These are phyloP conservation scores for Littorina saxatilis DNA, from an alignment of 1,140 invertebrate species.

Conservation along the genomic window DNA sequence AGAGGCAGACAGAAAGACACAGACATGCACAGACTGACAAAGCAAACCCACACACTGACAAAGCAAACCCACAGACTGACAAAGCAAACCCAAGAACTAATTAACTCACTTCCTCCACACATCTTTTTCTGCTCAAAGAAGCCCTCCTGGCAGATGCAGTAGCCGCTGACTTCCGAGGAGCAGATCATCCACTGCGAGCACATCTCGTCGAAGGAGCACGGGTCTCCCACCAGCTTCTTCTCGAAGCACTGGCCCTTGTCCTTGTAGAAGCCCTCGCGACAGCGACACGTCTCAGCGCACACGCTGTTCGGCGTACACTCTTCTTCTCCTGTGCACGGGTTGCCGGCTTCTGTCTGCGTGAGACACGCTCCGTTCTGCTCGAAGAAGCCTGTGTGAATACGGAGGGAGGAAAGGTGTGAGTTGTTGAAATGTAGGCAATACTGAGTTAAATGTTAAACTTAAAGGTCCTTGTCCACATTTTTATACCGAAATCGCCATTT, in stretches of 20 bases:
- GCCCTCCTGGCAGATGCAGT: conserved; percentile 35
- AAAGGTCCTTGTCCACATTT: too few species aligned
- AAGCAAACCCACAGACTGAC: too few species aligned
- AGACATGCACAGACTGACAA: too few species aligned
- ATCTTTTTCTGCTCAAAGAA: conserved; percentile 19
- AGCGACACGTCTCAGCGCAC: conserved; percentile 32
- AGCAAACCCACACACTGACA: too few species aligned
- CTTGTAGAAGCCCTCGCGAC: conserved; percentile 11
- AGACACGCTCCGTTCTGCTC: conserved; percentile 33
- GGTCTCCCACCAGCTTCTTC: conserved; percentile 33
- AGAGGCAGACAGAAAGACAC: too few species aligned
- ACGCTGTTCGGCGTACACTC: conserved; percentile 41
- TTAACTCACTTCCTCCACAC: conserved; percentile 32
- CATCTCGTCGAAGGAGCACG: conserved; percentile 40
- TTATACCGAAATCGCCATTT: too few species aligned
- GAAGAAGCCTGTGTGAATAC: too few species aligned
- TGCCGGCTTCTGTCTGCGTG: conserved; percentile 17
- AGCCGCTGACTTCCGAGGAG: conserved; percentile 32
- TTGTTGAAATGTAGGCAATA: too few species aligned
- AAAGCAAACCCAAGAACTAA: background rate
- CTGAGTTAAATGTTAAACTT: too few species aligned
- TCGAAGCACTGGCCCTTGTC: conserved; percentile 37
- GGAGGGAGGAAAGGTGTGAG: too few species aligned
- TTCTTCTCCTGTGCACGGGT: conserved; percentile 28
- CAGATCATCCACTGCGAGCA: conserved; percentile 33